Conservation (phyloP, 2,113 vertebrate species). For the Irena cyanogastra region DNA sequence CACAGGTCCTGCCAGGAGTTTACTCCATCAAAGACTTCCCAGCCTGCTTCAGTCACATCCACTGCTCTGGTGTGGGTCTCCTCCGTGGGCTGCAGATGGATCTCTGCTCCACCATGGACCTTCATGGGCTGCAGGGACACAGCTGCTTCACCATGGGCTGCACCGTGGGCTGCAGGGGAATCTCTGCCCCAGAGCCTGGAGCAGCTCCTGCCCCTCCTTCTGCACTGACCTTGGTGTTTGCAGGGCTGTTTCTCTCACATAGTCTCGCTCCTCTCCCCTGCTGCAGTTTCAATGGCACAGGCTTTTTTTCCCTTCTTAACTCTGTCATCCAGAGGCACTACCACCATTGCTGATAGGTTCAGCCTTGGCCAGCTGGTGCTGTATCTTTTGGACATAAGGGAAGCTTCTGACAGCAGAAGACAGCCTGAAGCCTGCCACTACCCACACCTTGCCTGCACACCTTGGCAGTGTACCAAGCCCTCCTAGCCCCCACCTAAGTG, state of each 20-base stretch:
- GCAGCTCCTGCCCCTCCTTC: neutral
- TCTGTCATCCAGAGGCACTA: neutral
- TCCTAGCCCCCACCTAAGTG: neutral
- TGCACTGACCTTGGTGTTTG: neutral
- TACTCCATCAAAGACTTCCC: neutral
- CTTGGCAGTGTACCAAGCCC: neutral
- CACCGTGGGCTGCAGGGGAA: neutral
- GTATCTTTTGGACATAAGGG: no score
- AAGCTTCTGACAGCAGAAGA: neutral
- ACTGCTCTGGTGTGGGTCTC: neutral
- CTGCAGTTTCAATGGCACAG: neutral
- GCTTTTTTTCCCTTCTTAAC: neutral
- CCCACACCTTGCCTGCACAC: neutral
- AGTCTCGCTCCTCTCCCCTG: neutral
- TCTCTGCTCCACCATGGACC: neutral
- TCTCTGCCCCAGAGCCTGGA: neutral
- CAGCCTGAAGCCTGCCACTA: no score
- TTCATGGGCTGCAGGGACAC: neutral
- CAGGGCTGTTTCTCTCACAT: neutral
- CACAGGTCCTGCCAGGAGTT: neutral
- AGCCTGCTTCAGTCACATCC: neutral
- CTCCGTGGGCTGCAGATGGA: neutral
- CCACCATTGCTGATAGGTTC: neutral
- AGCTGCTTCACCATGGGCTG: neutral
- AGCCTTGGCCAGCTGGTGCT: neutral